Evolutionary conservation across 2,113 vertebrate species (phyloP).

Genomic region (Reinhardtius hippoglossoides): DNA sequence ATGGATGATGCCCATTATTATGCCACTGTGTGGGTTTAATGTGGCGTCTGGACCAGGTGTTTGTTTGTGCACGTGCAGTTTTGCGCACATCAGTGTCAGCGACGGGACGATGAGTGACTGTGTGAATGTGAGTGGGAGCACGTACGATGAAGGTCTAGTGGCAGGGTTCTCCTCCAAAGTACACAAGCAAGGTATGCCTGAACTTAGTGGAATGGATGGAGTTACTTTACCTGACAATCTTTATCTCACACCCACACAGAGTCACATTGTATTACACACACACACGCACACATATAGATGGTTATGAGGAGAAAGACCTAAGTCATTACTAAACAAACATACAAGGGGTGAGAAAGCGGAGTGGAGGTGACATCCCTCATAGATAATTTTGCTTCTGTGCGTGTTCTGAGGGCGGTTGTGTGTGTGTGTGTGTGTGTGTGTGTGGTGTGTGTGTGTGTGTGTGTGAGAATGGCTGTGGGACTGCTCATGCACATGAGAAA

Average conservation of each 20-base stretch:
- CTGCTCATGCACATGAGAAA: background rate
- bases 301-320: too few relatives aligned
- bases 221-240: constrained; percentile 36
- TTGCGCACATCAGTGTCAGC: constrained; percentile 32
- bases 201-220: constrained; percentile 13
- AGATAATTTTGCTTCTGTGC: too few relatives aligned
- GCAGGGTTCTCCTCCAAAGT: background rate
- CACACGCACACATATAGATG: too few relatives aligned
- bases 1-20: constrained; percentile 39
- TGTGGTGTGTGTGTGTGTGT: too few relatives aligned
- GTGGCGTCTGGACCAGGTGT: constrained; percentile 47
- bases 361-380: too few relatives aligned
- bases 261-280: background rate
- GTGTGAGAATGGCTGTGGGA: background rate
- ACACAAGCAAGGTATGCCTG: background rate
- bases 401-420: too few relatives aligned
- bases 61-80: constrained; percentile 48
- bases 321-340: too few relatives aligned
- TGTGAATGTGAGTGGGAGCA: constrained; percentile 23
- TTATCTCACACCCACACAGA: constrained; percentile 26
- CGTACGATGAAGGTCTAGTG: constrained; percentile 9
- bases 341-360: too few relatives aligned
- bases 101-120: constrained; percentile 18
- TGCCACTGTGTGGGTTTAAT: constrained; percentile 50
- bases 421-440: too few relatives aligned